Evolutionary conservation across 2,888 invertebrate species (phyloP).

Genomic region (Parnassius glacialis): DNA sequence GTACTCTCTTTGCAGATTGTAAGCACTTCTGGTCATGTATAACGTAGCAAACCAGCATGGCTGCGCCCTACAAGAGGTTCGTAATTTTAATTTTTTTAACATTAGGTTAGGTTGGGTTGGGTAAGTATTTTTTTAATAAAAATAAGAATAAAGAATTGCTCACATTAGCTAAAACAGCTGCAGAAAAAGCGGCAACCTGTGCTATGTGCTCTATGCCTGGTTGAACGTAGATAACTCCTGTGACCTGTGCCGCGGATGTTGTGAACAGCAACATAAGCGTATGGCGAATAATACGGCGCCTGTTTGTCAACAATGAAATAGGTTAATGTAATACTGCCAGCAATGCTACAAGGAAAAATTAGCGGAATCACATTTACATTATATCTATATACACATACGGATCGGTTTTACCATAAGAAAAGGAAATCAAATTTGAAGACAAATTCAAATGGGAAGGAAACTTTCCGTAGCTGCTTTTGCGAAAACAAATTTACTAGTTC

Average conservation of each 20-base stretch:
- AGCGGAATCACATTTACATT: too few species aligned
- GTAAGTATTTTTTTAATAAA: too few species aligned
- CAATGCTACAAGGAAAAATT: too few species aligned
- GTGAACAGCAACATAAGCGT: conserved; percentile 58
- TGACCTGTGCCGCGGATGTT: conserved; percentile 60
- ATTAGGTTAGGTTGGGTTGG: too few species aligned
- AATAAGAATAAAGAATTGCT: conserved; percentile 26
- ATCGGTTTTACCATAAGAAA: too few species aligned
- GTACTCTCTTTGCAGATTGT: conserved; percentile 59
- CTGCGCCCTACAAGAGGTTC: conserved; percentile 67
- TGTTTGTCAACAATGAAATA: conserved; percentile 30
- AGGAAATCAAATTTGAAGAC: too few species aligned
- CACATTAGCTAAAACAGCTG: conserved; percentile 63
- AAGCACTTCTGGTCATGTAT: conserved; percentile 80
- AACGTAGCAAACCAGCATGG: conserved; percentile 82
- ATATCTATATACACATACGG: too few species aligned
- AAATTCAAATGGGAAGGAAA: too few species aligned
- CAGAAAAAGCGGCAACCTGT: conserved; percentile 55
- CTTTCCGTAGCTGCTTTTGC: too few species aligned
- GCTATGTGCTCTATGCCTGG: conserved; percentile 52
- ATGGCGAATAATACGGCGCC: conserved; percentile 57
- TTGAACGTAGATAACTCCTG: conserved; percentile 68
- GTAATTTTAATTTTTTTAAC: too few species aligned
- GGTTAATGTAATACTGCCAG: too few species aligned
- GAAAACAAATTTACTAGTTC: too few species aligned